Percentiles rank a stretch among this genome's conserved stretches.
These are phyloP conservation scores for Clamator glandarius DNA, from an alignment of 2,797 vertebrate genomes.

Conservation along the genomic window DNA sequence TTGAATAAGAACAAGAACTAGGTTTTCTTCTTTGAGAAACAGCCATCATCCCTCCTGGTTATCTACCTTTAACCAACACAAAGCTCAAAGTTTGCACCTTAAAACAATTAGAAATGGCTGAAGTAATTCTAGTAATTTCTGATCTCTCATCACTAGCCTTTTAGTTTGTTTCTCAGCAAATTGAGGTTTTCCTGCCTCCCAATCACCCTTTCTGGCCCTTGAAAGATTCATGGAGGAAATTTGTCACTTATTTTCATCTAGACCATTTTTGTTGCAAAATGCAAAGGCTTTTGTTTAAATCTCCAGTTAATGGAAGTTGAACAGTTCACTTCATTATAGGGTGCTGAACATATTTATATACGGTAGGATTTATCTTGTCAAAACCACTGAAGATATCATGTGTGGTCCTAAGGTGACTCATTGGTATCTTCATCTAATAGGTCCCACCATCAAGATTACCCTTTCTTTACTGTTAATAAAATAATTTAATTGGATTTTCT, in stretches of 20 bases:
- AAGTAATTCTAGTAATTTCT: not conserved
- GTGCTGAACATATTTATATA: not conserved
- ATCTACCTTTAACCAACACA: not conserved
- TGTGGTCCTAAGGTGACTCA: not conserved
- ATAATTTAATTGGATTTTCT: not conserved
- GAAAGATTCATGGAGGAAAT: not conserved
- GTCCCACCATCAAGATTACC: not conserved
- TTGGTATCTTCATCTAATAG: not conserved
- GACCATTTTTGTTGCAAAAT: not conserved
- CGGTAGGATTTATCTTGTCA: not conserved
- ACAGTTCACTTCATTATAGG: not conserved
- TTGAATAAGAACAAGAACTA: not conserved
- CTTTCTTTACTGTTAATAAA: not conserved
- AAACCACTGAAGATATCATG: not conserved
- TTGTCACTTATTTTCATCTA: not conserved
- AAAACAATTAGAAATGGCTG: not conserved
- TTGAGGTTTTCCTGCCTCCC: not conserved
- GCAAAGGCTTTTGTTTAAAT: not conserved
- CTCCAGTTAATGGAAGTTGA: not conserved
- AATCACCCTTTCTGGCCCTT: not conserved
- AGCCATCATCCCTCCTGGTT: not conserved
- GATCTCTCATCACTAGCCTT: not conserved
- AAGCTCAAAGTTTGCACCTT: not conserved
- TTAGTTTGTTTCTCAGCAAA: not conserved
- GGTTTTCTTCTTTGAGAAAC: not conserved